phyloP scores from a whole-genome alignment of 2,888 invertebrate species.

The Eulithis prunata region DNA sequence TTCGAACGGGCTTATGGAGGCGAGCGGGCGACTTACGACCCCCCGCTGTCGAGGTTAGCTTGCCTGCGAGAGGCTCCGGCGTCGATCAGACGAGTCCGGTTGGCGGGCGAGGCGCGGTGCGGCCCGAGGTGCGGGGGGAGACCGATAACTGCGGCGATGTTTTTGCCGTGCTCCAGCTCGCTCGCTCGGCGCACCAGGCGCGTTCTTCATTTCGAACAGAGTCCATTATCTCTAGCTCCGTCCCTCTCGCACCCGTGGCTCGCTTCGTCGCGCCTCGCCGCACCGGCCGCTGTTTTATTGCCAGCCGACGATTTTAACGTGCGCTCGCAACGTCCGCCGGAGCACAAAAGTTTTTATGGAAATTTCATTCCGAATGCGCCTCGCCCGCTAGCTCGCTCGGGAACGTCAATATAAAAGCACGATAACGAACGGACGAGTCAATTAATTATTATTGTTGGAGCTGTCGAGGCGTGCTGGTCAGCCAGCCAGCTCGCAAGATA shows the following conservation, averaged over 20 bases:
- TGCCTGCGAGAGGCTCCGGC: conserved; percentile 78
- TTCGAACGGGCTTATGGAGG: conserved; percentile 60
- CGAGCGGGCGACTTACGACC: conserved; percentile 73
- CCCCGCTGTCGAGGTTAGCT: conserved; percentile 81
- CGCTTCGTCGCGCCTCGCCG: conserved; percentile 80
- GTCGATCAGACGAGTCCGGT: conserved; percentile 74
- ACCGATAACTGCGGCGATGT: conserved; percentile 81
- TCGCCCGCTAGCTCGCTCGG: conserved; percentile 79
- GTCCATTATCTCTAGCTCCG: conserved; percentile 80
- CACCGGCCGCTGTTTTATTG: conserved; percentile 84
- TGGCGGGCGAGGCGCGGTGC: conserved; percentile 56
- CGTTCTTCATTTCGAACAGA: conserved; percentile 81
- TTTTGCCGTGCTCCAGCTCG: conserved; percentile 81
- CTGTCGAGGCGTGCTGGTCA: conserved; percentile 75
- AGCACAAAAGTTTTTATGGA: conserved; percentile 85
- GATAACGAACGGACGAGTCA: conserved; percentile 85
- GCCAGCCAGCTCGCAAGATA: conserved; percentile 67
- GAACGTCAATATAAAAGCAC: conserved; percentile 84
- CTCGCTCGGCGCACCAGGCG: conserved; percentile 77
- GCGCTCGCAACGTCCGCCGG: conserved; percentile 84
- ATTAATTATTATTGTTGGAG: conserved; percentile 84
- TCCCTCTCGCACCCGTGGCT: conserved; percentile 72
- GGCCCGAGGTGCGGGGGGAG: conserved; percentile 50
- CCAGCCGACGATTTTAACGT: conserved; percentile 85
- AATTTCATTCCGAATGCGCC: conserved; percentile 84